phyloP scores from a whole-genome alignment of 1,140 invertebrate species.

The Muscidifurax raptorellus region DNA sequence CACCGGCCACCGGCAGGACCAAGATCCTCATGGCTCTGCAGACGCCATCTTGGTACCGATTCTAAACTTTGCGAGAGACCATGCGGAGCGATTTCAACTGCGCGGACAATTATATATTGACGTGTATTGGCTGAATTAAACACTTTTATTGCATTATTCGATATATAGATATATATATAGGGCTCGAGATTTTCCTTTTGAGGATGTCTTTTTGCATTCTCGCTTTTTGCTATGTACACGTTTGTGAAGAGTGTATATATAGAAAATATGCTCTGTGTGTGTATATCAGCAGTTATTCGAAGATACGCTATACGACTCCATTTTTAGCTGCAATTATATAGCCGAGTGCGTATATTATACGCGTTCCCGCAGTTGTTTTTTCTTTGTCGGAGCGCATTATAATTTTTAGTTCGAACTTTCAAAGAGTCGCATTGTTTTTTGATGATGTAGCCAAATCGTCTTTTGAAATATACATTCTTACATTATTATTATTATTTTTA shows the following conservation, averaged over 20 bases:
- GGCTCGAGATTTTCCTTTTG: background rate
- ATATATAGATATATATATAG: too few species aligned
- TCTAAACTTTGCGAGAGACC: too few species aligned
- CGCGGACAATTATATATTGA: background rate
- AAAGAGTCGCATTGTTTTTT: background rate
- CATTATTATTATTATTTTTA: too few species aligned
- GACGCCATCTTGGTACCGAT: constrained; percentile 73
- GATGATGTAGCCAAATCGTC: background rate
- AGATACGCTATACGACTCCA: too few species aligned
- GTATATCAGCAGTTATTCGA: too few species aligned
- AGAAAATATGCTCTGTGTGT: too few species aligned
- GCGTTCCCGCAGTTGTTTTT: background rate
- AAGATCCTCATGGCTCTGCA: constrained; percentile 71
- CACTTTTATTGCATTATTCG: too few species aligned
- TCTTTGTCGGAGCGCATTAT: background rate
- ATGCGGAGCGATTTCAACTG: background rate
- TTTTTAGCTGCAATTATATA: too few species aligned
- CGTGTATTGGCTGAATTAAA: background rate
- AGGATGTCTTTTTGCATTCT: too few species aligned
- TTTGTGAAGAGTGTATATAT: too few species aligned
- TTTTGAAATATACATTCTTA: background rate
- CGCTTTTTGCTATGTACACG: too few species aligned
- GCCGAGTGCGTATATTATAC: background rate
- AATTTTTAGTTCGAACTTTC: background rate
- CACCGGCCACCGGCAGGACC: constrained; percentile 68